Conservation (phyloP, 1,140 invertebrate species). For the Trachymyrmex cornetzi region DNA sequence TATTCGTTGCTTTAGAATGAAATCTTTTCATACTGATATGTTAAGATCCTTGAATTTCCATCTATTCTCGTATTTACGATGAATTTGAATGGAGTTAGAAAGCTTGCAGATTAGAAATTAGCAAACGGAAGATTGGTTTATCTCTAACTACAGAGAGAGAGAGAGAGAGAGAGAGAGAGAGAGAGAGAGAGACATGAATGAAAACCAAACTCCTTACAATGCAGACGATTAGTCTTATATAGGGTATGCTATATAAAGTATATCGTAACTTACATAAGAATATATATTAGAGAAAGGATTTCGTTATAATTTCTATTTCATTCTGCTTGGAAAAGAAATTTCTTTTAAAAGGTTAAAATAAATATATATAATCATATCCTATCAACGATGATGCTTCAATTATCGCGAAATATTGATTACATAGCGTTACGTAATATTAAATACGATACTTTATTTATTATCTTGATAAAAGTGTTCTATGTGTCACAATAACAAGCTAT, state of each 20-base stretch:
- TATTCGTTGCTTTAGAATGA: not conserved
- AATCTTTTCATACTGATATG: not conserved
- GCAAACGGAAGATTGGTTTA: conserved; percentile 69
- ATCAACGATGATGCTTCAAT: not conserved
- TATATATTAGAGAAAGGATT: not conserved
- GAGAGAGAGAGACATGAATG: not conserved
- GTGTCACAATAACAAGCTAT: not conserved
- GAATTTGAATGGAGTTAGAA: conserved; percentile 30
- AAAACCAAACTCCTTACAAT: conserved; percentile 20
- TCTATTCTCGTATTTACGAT: conserved; percentile 19
- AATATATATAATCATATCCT: not conserved
- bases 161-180: conserved; percentile 40
- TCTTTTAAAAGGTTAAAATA: not conserved
- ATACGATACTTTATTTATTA: conserved; percentile 21
- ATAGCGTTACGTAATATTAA: conserved; percentile 8
- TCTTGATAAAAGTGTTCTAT: not conserved
- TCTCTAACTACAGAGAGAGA: conserved; percentile 57
- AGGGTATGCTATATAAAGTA: not conserved
- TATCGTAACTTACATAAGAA: not conserved
- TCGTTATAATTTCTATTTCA: not conserved
- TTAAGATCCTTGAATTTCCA: not conserved
- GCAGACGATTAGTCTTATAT: not conserved
- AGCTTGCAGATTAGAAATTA: conserved; percentile 10
- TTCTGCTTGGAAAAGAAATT: not conserved
- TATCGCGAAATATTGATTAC: not conserved